Evolutionary conservation across 2,113 vertebrate genomes (phyloP), one percentile per base, ranked within the genome.

Genomic region (Callocephalon fimbriatum): DNA sequence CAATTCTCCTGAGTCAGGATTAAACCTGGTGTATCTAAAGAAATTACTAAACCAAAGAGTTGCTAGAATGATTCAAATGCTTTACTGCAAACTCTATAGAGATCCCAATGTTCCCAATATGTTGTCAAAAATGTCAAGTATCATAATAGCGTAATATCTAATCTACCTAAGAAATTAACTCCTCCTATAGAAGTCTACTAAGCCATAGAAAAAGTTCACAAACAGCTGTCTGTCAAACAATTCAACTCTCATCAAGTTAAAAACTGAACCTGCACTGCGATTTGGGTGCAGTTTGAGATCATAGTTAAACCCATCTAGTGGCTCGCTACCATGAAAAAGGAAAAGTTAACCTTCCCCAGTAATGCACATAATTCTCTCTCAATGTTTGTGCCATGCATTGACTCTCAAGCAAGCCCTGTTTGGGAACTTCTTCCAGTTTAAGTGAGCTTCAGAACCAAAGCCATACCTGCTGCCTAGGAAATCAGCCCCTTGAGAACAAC

Each of bases 361-460:
- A 63, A 42, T 16, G 26, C 26, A 70, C 8, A n/a, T 11, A 26
- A 8, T n/a, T 88, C n/a, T 75, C 38, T 59, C 35, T 45, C 62
- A 61, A 1, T 13, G 22, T 1, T 37, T 79, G 38, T n/a, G 48
- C 47, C 31, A n/a, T 6, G 7, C 26, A 51, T 0, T 16, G 1
- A 72, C 20, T 53, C 45, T 83, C 65, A 56, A 74, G 50, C 6
- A 75, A 90, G 21, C 7, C 21, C 54, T 61, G 8, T 53, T 12
- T 66, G 37, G n/a, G 27, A 31, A 65, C 38, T 51, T 89, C 32
- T 47, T 80, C 13, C 40, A 44, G 16, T 2, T 7, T 26, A 61
- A 73, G 15, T 32, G 68, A 86, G 29, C 22, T 73, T 51, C 68
- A 73, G 76, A 89, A 65, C 4, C 29, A 73, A 37, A 72, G 56